Evolutionary conservation across 2,888 invertebrate genomes (phyloP).

Genomic region (Baccha elongata): DNA sequence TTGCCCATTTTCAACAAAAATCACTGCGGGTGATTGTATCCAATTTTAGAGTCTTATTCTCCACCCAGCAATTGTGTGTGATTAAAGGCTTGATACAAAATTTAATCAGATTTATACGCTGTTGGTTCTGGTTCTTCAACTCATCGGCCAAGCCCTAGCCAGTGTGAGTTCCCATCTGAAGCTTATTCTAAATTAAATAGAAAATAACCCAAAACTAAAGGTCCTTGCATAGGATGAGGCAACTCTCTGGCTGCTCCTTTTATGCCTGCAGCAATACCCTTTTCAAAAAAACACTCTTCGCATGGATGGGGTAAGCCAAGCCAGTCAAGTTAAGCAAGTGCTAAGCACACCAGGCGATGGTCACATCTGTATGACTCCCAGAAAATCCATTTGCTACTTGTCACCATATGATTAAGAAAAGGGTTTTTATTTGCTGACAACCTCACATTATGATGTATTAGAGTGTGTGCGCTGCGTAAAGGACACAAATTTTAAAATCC

Average conservation of each 20-base stretch:
- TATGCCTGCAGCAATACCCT: conserved; percentile 56
- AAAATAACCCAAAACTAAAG: conserved; percentile 59
- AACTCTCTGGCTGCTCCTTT: conserved; percentile 46
- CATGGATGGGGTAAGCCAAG: conserved; percentile 8
- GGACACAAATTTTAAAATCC: conserved; percentile 69
- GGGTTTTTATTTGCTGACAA: conserved; percentile 76
- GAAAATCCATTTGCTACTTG: conserved; percentile 77
- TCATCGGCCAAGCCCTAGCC: background rate
- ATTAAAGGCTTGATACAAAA: conserved; percentile 61
- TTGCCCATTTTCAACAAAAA: conserved; percentile 1
- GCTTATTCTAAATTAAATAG: conserved; percentile 65
- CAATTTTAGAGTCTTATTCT: conserved; percentile 1
- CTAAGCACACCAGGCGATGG: conserved; percentile 69
- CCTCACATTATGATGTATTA: conserved; percentile 76
- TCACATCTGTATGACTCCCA: conserved; percentile 75
- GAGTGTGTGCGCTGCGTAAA: conserved; percentile 65
- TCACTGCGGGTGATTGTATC: conserved; percentile 11
- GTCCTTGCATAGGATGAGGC: conserved; percentile 40
- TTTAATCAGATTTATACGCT: conserved; percentile 66
- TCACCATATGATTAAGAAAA: conserved; percentile 77
- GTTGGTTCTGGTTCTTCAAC: conserved; percentile 25
- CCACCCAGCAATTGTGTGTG: conserved; percentile 40
- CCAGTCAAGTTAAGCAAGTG: conserved; percentile 67
- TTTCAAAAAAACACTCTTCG: conserved; percentile 49
- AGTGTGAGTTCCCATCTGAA: conserved; percentile 40